phyloP scores from a whole-genome alignment of 2,797 vertebrate genomes.

The Siniperca undulata region DNA sequence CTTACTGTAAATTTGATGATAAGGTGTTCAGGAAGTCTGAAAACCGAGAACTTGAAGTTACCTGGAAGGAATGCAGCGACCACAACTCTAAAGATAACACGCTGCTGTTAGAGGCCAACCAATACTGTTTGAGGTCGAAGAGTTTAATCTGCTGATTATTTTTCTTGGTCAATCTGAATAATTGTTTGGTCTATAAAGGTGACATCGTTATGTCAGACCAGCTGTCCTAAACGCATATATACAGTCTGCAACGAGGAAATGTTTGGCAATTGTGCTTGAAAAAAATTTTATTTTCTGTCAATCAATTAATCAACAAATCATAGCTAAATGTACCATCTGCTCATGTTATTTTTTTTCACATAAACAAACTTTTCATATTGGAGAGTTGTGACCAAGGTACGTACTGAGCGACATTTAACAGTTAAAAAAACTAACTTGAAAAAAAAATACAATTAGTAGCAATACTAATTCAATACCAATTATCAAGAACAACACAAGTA shows the following conservation, averaged over 20 bases:
- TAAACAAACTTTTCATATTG: neutral
- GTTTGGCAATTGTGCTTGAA: neutral
- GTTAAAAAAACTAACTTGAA: neutral
- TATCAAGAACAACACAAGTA: neutral
- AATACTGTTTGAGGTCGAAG: neutral
- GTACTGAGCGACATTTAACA: neutral
- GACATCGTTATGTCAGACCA: neutral
- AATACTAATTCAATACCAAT: too few relatives aligned
- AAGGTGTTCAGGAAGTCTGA: neutral
- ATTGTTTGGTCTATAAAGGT: neutral
- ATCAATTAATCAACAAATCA: neutral
- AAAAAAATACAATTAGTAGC: neutral
- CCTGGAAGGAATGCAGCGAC: neutral
- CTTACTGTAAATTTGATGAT: slow-evolving; percentile 1
- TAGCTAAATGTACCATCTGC: neutral
- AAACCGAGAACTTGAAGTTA: neutral
- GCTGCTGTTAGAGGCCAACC: neutral
- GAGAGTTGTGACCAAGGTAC: neutral
- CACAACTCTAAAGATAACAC: neutral
- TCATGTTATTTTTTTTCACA: neutral
- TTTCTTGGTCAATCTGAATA: neutral
- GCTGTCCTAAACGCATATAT: neutral
- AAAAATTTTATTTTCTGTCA: too few relatives aligned
- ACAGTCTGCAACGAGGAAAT: neutral
- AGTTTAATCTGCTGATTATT: neutral